Evolutionary conservation across 2,113 vertebrate genomes (phyloP).

Genomic region (Stomatorhinus ivindoensis): DNA sequence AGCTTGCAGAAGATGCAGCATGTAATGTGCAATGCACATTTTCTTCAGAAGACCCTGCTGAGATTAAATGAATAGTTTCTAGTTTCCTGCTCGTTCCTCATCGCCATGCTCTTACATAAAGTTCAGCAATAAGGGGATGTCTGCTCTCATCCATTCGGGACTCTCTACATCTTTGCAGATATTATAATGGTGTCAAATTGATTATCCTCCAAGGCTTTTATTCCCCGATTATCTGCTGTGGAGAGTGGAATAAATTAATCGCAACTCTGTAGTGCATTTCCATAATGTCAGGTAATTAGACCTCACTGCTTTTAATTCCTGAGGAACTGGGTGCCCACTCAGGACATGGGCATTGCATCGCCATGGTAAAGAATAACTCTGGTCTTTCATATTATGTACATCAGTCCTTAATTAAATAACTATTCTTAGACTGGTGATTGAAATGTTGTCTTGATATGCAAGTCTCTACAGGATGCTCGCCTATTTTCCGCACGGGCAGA

Average conservation of each 20-base stretch:
- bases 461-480: not conserved
- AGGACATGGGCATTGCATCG: slow-evolving; percentile 21
- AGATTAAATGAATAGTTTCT: not conserved
- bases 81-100: not conserved
- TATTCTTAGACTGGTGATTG: not conserved
- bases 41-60: not conserved
- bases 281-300: slow-evolving; percentile 64
- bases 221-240: slow-evolving; percentile 49
- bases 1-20: not conserved
- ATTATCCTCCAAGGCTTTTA: slow-evolving; percentile 51
- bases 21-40: not conserved
- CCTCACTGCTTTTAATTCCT: slow-evolving; percentile 53
- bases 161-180: slow-evolving; percentile 7
- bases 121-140: slow-evolving; percentile 33
- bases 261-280: slow-evolving; percentile 53
- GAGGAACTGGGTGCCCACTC: slow-evolving; percentile 47
- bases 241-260: slow-evolving; percentile 51
- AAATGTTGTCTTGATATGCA: not conserved
- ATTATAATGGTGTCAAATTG: slow-evolving; percentile 45
- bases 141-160: slow-evolving; percentile 16
- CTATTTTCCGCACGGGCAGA: not conserved
- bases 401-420: not conserved
- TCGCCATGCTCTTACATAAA: slow-evolving; percentile 31
- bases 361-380: not conserved
- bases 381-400: not conserved